These are phyloP conservation scores for Aphelenchoides besseyi DNA, from an alignment of 1,140 invertebrate genomes.

Conservation along the genomic window DNA sequence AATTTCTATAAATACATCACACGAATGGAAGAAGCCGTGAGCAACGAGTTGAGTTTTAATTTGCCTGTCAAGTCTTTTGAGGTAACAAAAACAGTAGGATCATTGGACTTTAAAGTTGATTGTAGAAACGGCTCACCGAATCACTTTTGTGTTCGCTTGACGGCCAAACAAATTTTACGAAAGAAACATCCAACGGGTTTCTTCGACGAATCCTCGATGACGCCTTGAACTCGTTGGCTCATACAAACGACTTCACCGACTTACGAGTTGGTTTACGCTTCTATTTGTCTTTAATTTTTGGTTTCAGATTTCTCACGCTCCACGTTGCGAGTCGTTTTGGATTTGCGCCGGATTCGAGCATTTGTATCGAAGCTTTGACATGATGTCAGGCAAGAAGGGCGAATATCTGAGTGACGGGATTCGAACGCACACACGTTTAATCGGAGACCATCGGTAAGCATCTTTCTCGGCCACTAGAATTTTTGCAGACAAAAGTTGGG, in stretches of 20 bases:
- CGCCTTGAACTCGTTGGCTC: constrained; percentile 41
- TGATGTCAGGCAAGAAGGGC: neutral
- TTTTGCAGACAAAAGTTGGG: constrained; percentile 51
- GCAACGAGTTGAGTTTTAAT: neutral
- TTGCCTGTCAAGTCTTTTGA: constrained; percentile 4
- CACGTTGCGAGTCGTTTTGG: constrained; percentile 15
- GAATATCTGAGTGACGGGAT: neutral
- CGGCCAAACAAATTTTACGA: constrained; percentile 12
- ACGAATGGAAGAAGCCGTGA: constrained; percentile 38
- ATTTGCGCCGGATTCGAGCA: neutral
- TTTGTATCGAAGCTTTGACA: neutral
- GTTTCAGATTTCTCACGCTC: neutral
- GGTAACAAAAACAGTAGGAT: neutral
- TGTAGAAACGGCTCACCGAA: constrained; percentile 31
- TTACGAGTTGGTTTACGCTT: neutral
- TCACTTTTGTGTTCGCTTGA: constrained; percentile 22
- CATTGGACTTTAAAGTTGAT: neutral
- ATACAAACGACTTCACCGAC: constrained; percentile 25
- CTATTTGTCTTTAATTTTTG: neutral
- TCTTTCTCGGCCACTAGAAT: constrained; percentile 11
- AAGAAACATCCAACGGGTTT: constrained; percentile 25
- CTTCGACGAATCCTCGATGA: constrained; percentile 49
- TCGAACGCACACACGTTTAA: neutral
- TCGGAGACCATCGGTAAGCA: constrained; percentile 27
- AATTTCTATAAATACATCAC: constrained; percentile 62